Evolutionary conservation across 23 tunicate species (phyloP), one percentile per base, ranked within the genome.

Genomic region (Oikopleura vanhoeffeni): DNA sequence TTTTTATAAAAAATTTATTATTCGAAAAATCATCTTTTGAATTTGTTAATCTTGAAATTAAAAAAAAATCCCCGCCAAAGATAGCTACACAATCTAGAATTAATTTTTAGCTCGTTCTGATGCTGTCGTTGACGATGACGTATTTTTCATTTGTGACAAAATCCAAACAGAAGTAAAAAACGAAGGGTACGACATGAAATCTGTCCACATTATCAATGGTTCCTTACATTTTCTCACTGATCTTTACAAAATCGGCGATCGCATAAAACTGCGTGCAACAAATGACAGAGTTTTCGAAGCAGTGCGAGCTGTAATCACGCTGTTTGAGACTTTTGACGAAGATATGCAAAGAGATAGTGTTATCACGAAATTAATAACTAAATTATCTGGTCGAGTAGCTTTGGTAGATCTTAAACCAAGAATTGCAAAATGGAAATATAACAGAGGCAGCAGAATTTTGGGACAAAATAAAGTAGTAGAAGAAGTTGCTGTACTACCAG

Each of bases 341-440:
- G 79, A 71, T 2, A 71, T 18, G 38, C 79, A 13, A 30, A 71
- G 35, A 71, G 79, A 71, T 71, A 13, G 34, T 18, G 4, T 2
- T 18, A 30, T 71, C 38, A 18, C 27, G 32, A 18, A 30, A 13
- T 71, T 71, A 13, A 18, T 71, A 2, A 13, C 79, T 2, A 71
- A 71, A 32, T 30, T 71, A 32, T 33, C 79, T 2, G 79, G 79
- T 2, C 27, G 79, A 71, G 32, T 71, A 24, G 79, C 79, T 2
- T 38, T 71, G 38, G 35, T 30, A 24, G 79, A 71, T 18, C 41
- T 95, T 40, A 91, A 91, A 40, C 96, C 99, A 0, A 86, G 87
- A 41, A 71, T 90, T 41, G 91, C 99, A 40, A 77, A 88, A 41
- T 95, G 99, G 99, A 83, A 95, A 79, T 95, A 95, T 57, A 89